Evolutionary conservation across 2,113 vertebrate species (phyloP), one percentile per base, ranked within the genome.

Genomic region (Nothoprocta pentlandii): DNA sequence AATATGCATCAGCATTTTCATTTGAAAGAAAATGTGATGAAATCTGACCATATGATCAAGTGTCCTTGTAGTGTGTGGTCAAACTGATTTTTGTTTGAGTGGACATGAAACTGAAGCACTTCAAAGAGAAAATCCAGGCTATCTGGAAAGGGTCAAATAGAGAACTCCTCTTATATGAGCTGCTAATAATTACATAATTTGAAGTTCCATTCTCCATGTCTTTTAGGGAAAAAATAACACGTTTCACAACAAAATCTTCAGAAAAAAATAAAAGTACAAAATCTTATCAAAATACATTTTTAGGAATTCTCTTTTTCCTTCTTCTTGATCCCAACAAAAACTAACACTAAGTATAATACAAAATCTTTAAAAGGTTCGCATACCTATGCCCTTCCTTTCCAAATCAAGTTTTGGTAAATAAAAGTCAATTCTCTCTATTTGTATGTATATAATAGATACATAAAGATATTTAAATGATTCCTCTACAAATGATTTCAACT

Each of bases 331-430:
- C 8, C 5, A 0, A 0, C 9, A 9, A 74, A 91, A 56, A 8
- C 69, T 94, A 95, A 94, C 86, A 90, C 86, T 94, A 95, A 93
- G 9, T 42, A 44, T 28, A 75, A 51, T 46, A 17, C 26, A 70
- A 74, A 67, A 22, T 36, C 23, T 54, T 59, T 22, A 42, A 66
- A 47, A 44, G 23, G 16, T 67, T 86, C 14, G 4, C 9, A 79
- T 47, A 26, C 59, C 58, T 67, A 34, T 30, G 23, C 0, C 1
- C 51, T 93, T 56, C 16, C 61, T 21, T 75, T 88, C 10, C 34
- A 34, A 89, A 13, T 23, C 51, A n/a, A 34, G 13, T 41, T 26
- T 67, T 54, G 23, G 16, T 41, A 70, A 75, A 59, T 21, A 71
- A 94, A 74, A 86, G 93, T 89, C 88, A 96, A 74, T 20, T 58